Evolutionary conservation across 2,797 vertebrate genomes (phyloP).

Genomic region (Macropodus opercularis): DNA sequence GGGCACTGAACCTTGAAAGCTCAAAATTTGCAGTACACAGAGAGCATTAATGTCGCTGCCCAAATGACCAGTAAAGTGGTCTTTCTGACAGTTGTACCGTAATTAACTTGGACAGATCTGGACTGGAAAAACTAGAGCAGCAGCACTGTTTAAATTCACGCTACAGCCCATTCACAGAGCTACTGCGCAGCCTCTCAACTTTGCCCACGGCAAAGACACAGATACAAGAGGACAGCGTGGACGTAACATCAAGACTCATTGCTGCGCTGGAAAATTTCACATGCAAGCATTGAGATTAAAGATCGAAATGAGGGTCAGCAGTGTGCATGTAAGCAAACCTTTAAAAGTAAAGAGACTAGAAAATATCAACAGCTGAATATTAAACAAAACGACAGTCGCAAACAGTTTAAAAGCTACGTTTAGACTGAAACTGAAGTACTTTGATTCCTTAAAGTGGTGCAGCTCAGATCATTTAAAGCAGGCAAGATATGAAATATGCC

Average conservation of each 20-base stretch:
- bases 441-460: conserved; percentile 13
- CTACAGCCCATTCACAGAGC: conserved; percentile 42
- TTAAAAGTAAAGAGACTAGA: conserved; percentile 2
- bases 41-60: conserved; percentile 47
- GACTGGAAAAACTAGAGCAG: conserved; percentile 71
- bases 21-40: conserved; percentile 47
- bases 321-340: conserved; percentile 10
- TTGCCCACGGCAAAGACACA: conserved; percentile 56
- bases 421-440: conserved; percentile 12
- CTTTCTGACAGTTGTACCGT: conserved; percentile 66
- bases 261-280: conserved; percentile 22
- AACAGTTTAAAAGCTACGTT: conserved; percentile 11
- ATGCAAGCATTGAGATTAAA: conserved; percentile 8
- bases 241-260: conserved; percentile 32
- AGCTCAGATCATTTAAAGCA: conserved; percentile 23
- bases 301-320: conserved; percentile 2
- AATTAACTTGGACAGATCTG: conserved; percentile 72
- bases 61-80: conserved; percentile 70
- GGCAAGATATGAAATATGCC: conserved; percentile 34
- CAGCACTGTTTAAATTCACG: conserved; percentile 40
- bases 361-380: conserved; percentile 7
- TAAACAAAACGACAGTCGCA: conserved; percentile 11
- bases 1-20: conserved; percentile 68
- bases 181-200: conserved; percentile 51
- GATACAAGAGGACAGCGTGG: conserved; percentile 59